Percentiles rank a stretch among this genome's conserved stretches.
These are phyloP conservation scores for Protula sp. DNA, from an alignment of 2,888 invertebrate genomes.

Conservation along the genomic window DNA sequence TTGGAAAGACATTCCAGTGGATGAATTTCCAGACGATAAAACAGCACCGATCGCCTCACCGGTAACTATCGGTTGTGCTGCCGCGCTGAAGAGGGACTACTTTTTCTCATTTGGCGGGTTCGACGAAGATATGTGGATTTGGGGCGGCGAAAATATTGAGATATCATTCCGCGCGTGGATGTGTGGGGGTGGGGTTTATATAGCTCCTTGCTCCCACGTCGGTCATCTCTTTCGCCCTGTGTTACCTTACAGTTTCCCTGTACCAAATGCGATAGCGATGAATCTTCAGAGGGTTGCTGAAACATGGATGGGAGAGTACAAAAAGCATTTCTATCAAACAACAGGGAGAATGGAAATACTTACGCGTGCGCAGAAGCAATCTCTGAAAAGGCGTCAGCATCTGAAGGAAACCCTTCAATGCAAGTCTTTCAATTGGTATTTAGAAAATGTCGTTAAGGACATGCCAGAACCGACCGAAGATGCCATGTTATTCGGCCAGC, in stretches of 20 bases:
- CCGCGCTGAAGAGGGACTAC: constrained; percentile 13
- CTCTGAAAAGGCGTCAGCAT: neutral
- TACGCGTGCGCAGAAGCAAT: no score
- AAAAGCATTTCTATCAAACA: constrained; percentile 83
- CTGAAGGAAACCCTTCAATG: constrained; percentile 8
- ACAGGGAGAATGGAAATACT: neutral
- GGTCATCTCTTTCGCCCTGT: constrained; percentile 95
- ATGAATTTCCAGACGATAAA: neutral
- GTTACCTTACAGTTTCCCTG: constrained; percentile 88
- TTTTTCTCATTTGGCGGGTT: constrained; percentile 19
- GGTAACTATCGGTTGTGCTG: constrained; percentile 18
- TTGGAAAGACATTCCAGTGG: constrained; percentile 9
- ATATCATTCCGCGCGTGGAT: constrained; percentile 73
- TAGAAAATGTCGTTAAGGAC: constrained; percentile 13
- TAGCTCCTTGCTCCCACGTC: constrained; percentile 93
- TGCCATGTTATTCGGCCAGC: constrained; percentile 10
- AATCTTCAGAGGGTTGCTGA: constrained; percentile 91
- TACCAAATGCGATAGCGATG: constrained; percentile 74
- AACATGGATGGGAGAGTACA: constrained; percentile 60
- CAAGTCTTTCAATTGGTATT: constrained; percentile 18
- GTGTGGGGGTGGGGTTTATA: constrained; percentile 94
- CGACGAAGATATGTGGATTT: constrained; percentile 20
- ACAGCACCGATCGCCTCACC: constrained; percentile 1
- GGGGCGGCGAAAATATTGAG: constrained; percentile 26
- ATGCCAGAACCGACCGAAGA: constrained; percentile 3